Base-by-base conservation (phyloP, 2,797 vertebrate genomes). In the Halcyon chelicuti region DNA sequence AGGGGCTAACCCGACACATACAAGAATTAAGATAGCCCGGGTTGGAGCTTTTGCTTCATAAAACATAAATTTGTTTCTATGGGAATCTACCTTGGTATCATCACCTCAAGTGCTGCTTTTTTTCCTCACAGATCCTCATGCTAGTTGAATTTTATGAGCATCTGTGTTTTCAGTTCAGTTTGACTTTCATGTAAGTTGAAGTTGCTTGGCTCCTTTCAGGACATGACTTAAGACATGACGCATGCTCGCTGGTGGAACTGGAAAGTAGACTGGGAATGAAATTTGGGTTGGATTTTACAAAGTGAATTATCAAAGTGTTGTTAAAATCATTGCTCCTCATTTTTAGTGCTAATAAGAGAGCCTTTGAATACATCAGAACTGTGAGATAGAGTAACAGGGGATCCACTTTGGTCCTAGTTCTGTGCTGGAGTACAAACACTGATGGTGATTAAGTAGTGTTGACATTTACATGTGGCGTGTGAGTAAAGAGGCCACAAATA, bases 241-340 rank as follows among this genome's bases (percentile, higher is more conserved):
- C 20, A 12, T 0, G 0, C 35, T 76, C 12, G 7, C 35, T 47
- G 40, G 8, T 60, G 31, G 25, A 10, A 25, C 23, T 52, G 67
- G 18, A 35, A 63, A 49, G 20, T 40, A 37, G 51, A 23, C 14
- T 47, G 40, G 14, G 35, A 87, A 49, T 63, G 29, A 42, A 72
- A 49, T 85, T 82, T 70, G 25, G 4, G 31, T 28, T 73, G 20
- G 9, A 62, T 65, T 86, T 51, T 42, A 47, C 16, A 13, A 65
- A 47, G 19, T 46, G 23, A 74, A 57, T 39, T 73, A 17, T 72
- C 10, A 47, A 62, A 44, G 2, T 73, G 10, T 13, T 37, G 47
- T 63, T 82, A 55, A 55, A 61, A 44, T 72, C 14, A 46, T 49
- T 73, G 7, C 35, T 87, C 9, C 22, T 60, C 6, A 10, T 51